A percentile compares a stretch with the other conserved stretches of the same genome.
Evolutionary conservation across 2,888 invertebrate genomes (phyloP).

Genomic region (Drosophila pseudotalamancana): DNA sequence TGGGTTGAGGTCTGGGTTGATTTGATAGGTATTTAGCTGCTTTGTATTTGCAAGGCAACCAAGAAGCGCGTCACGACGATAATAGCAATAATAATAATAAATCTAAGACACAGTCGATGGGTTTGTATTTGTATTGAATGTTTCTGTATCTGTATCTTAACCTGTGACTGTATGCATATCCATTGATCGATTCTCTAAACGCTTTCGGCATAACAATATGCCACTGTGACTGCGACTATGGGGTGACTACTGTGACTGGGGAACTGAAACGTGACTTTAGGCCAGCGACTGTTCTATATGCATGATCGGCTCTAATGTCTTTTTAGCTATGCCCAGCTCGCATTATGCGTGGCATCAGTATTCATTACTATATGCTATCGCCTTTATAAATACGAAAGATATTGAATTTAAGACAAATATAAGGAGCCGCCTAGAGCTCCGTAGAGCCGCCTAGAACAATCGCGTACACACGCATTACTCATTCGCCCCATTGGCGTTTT

Average conservation of each 20-base stretch:
- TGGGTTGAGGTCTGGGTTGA: neutral
- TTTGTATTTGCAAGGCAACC: constrained; percentile 16
- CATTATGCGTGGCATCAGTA: constrained; percentile 71
- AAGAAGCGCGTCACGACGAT: constrained; percentile 28
- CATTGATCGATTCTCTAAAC: constrained; percentile 69
- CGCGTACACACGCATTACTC: constrained; percentile 29
- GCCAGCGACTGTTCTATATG: constrained; percentile 44
- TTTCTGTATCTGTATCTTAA: neutral
- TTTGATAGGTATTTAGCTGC: neutral
- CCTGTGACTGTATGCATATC: constrained; percentile 21
- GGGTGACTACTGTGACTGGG: constrained; percentile 9
- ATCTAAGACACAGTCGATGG: constrained; percentile 14
- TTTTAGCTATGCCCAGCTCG: constrained; percentile 24
- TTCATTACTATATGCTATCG: constrained; percentile 42
- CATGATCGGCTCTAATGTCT: constrained; percentile 32
- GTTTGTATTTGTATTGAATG: constrained; percentile 6
- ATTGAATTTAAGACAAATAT: constrained; percentile 6
- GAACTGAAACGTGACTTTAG: constrained; percentile 54
- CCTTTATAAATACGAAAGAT: constrained; percentile 32
- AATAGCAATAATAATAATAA: constrained; percentile 39
- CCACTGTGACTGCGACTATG: constrained; percentile 23
- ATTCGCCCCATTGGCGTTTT: constrained; percentile 11
- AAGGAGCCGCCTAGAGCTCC: too few species aligned
- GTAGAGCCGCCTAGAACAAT: constrained; percentile 21
- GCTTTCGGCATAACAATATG: constrained; percentile 59